phyloP scores from a whole-genome alignment of 2,888 invertebrate genomes.

The Falcaria lacertinaria region DNA sequence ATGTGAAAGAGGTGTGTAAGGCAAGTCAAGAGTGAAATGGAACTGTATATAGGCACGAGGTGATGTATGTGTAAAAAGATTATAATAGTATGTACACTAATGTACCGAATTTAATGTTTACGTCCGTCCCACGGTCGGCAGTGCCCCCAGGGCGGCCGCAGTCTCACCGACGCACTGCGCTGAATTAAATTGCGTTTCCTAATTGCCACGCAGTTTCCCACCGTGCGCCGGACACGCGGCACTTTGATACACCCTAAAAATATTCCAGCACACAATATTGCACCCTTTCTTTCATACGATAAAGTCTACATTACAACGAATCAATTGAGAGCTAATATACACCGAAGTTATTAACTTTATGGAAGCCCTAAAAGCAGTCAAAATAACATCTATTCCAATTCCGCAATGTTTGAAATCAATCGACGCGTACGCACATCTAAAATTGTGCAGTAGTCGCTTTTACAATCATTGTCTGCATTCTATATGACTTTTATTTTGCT shows the following conservation, averaged over 20 bases:
- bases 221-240: constrained; percentile 72
- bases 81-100: no score
- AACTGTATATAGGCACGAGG: no score
- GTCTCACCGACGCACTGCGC: constrained; percentile 49
- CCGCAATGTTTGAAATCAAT: neutral
- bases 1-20: no score
- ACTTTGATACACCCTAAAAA: constrained; percentile 33
- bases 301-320: constrained; percentile 15
- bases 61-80: no score
- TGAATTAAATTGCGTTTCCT: constrained; percentile 69
- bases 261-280: constrained; percentile 8
- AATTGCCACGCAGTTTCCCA: constrained; percentile 66
- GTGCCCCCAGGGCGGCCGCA: constrained; percentile 26
- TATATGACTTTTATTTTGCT: constrained; percentile 2
- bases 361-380: constrained; percentile 1
- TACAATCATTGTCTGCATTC: neutral
- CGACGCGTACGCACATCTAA: neutral
- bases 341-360: constrained; percentile 9
- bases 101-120: constrained; percentile 23
- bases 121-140: constrained; percentile 38
- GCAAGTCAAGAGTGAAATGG: no score
- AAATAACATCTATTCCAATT: constrained; percentile 2
- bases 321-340: constrained; percentile 18
- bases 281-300: constrained; percentile 11
- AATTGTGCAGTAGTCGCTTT: neutral